These are phyloP conservation scores for Varanus komodoensis DNA, from an alignment of 2,113 vertebrate species.

Conservation along the genomic window DNA sequence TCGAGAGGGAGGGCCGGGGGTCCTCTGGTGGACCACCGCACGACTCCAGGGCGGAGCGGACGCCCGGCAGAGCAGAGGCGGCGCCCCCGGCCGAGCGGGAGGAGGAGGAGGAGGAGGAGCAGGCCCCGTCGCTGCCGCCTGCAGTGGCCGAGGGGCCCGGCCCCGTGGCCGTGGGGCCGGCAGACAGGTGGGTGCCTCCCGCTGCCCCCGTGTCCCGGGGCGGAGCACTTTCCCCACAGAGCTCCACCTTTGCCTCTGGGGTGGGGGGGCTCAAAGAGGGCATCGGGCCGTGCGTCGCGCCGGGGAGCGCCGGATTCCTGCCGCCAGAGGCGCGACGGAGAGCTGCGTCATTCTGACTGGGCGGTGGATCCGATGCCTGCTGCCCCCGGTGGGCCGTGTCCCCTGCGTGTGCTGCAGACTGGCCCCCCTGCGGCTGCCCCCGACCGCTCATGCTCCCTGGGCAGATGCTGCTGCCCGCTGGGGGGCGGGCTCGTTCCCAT, in stretches of 20 bases:
- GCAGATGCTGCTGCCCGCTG: too few relatives aligned
- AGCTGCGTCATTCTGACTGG: too few relatives aligned
- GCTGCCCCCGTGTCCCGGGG: neutral
- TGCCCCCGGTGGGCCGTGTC: too few relatives aligned
- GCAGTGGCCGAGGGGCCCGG: slow-evolving; percentile 69
- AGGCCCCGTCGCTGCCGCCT: slow-evolving; percentile 29
- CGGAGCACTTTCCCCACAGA: too few relatives aligned
- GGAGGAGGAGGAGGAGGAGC: slow-evolving; percentile 52
- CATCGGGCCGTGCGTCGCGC: neutral
- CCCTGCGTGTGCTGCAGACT: too few relatives aligned
- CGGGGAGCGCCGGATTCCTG: too few relatives aligned
- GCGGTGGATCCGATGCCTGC: too few relatives aligned
- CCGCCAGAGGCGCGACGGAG: neutral
- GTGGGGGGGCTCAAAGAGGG: neutral
- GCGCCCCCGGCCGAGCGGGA: slow-evolving; percentile 25
- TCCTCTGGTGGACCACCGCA: slow-evolving; percentile 74
- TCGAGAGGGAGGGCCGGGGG: slow-evolving; percentile 77
- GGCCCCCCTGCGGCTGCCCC: too few relatives aligned
- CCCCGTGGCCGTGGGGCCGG: slow-evolving; percentile 48
- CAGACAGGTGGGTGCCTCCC: slow-evolving; percentile 69
- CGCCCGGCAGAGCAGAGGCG: slow-evolving; percentile 38
- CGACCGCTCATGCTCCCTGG: too few relatives aligned
- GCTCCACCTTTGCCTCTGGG: too few relatives aligned
- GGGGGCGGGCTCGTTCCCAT: too few relatives aligned
- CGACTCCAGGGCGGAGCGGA: slow-evolving; percentile 15